Evolutionary conservation across 2,113 vertebrate genomes (phyloP).

Genomic region (Nibea albiflora): DNA sequence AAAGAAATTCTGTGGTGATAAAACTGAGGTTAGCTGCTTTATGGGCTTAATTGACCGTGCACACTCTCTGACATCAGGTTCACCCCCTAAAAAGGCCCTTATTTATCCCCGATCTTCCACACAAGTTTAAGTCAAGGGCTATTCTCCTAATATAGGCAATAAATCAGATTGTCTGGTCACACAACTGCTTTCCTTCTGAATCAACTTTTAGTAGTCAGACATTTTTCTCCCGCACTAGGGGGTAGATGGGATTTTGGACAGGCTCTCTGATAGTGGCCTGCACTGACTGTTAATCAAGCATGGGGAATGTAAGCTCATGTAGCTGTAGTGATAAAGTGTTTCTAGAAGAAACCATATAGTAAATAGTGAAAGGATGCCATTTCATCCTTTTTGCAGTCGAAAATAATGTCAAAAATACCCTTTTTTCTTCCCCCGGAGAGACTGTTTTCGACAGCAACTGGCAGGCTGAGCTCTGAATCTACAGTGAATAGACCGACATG

Average conservation of each 20-base stretch:
- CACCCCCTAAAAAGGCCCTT: constrained; percentile 45
- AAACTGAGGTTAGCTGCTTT: constrained; percentile 63
- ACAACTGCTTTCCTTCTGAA: constrained; percentile 50
- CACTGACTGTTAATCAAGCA: neutral
- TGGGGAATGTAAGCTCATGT: neutral
- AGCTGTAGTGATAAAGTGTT: neutral
- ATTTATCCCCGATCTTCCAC: constrained; percentile 65
- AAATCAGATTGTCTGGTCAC: constrained; percentile 69
- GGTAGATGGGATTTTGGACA: constrained; percentile 18
- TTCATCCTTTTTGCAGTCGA: neutral
- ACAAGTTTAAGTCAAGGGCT: constrained; percentile 68
- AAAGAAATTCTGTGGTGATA: neutral
- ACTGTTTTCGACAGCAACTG: neutral
- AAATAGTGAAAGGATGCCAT: neutral
- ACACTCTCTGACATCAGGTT: constrained; percentile 59
- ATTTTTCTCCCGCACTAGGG: constrained; percentile 40
- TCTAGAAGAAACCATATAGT: neutral
- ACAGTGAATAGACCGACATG: neutral
- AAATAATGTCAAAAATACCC: neutral
- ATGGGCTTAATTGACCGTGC: constrained; percentile 69
- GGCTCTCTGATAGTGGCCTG: constrained; percentile 2
- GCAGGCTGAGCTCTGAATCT: neutral
- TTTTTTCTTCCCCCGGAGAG: neutral
- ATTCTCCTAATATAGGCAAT: constrained; percentile 69
- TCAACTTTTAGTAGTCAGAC: constrained; percentile 31